Base-by-base conservation (phyloP, 2,888 invertebrate genomes). In the Bombylius major region DNA sequence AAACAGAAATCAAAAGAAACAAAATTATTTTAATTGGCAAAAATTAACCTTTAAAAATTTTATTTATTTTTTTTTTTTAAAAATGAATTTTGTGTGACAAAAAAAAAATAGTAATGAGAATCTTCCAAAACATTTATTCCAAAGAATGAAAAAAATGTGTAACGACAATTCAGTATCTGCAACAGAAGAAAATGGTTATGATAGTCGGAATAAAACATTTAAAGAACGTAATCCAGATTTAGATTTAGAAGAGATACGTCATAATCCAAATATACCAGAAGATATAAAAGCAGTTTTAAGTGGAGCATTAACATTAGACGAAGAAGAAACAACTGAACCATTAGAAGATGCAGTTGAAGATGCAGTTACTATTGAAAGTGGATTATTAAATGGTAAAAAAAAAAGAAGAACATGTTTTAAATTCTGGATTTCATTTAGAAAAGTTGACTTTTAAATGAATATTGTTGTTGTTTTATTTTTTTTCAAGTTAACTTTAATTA, bases 141-240 rank as follows among this genome's bases (percentile, higher is more conserved):
- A 67, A 60, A 69, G 72, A 68, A 71, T 74, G 72, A 73, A 72
- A 60, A 73, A 73, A 63, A 71, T 72, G 60, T 74, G 73, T 47
- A 73, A 71, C 64, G 69, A 72, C 39, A 69, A 68, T 55, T n/a
- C 44, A 32, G 12, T 47, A 50, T 5, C 39, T n/a, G 23, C 23
- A 23, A 23, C 23, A 23, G 23, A 23, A 23, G 23, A 23, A 23
- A 23, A 23, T 23, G 23, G 23, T 23, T 23, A 23, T 23, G 14
- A 7, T 44, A 45, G n/a, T 36, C 71, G 70, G 64, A 69, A 71
- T 54, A 73, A 73, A 65, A 70, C 72, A 44, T 75, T 75, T 48
- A 73, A 72, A 58, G 73, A 75, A 59, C 69, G 75, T 14, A 75
- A 75, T 67, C 75, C 75, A 5, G 75, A 75, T 60, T 65, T 75